Percentiles rank a stretch among this genome's conserved stretches.
Evolutionary conservation across 1,140 invertebrate genomes (phyloP).

Genomic region (Glomeris maerens): DNA sequence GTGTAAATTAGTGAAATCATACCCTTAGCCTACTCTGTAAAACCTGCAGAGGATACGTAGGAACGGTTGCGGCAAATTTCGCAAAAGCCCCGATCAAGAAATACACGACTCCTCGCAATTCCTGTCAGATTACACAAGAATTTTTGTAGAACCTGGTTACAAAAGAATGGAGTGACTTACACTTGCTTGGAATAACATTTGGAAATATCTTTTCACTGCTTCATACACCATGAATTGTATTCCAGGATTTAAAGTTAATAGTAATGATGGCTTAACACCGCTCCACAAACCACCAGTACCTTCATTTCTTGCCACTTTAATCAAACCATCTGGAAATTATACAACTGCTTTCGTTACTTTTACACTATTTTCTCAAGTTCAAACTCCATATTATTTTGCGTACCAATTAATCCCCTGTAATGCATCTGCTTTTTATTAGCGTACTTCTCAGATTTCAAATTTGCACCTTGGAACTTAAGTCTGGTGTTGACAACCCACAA

Average conservation of each 20-base stretch:
- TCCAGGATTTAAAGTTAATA: slow-evolving; percentile 72
- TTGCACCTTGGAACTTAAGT: slow-evolving; percentile 54
- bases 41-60: slow-evolving; percentile 77
- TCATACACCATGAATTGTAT: slow-evolving; percentile 87
- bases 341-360: not conserved
- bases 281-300: slow-evolving; percentile 60
- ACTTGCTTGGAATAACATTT: slow-evolving; percentile 6
- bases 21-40: slow-evolving; percentile 67
- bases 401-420: slow-evolving; percentile 41
- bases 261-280: slow-evolving; percentile 62
- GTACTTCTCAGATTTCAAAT: slow-evolving; percentile 23
- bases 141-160: slow-evolving; percentile 23
- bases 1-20: too few species aligned
- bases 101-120: slow-evolving; percentile 39
- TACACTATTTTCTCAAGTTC: not conserved
- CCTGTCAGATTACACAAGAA: slow-evolving; percentile 23
- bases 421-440: slow-evolving; percentile 16
- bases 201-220: slow-evolving; percentile 50
- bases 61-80: slow-evolving; percentile 62
- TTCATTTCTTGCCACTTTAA: slow-evolving; percentile 51
- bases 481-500: slow-evolving; percentile 83
- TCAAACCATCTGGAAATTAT: slow-evolving; percentile 44
- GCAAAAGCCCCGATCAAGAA: slow-evolving; percentile 57
- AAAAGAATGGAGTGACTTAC: too few species aligned
- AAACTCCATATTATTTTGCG: slow-evolving; percentile 13